These are phyloP conservation scores for Pardosa pseudoannulata DNA, from an alignment of 2,888 invertebrate species.

Conservation along the genomic window DNA sequence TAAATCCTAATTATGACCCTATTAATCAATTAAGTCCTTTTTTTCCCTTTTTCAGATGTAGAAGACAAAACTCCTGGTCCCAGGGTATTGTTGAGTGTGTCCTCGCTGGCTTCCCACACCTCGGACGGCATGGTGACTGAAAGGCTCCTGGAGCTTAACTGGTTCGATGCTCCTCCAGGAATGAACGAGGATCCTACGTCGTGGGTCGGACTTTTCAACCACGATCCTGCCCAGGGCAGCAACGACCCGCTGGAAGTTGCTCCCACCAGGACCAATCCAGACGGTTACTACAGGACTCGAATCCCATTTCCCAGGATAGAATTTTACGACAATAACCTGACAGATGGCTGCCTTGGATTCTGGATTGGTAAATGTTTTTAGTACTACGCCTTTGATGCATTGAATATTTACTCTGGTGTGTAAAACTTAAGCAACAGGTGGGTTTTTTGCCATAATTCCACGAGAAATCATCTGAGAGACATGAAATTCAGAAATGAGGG, in stretches of 20 bases:
- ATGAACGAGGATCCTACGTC: constrained; percentile 74
- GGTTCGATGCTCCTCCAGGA: constrained; percentile 70
- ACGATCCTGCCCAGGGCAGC: constrained; percentile 75
- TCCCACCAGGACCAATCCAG: constrained; percentile 47
- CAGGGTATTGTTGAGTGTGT: constrained; percentile 74
- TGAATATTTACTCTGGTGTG: no score
- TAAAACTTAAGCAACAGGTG: no score
- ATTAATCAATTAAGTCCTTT: no score
- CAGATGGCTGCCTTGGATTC: constrained; percentile 75
- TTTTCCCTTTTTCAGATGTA: constrained; percentile 37
- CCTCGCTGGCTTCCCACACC: constrained; percentile 73
- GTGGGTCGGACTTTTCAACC: constrained; percentile 76
- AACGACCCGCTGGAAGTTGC: constrained; percentile 64
- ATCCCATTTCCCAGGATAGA: constrained; percentile 74
- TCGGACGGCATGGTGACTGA: constrained; percentile 69
- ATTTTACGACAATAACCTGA: constrained; percentile 72
- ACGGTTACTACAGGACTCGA: constrained; percentile 75
- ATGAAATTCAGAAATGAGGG: no score
- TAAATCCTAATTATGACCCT: no score
- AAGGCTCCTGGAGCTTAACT: constrained; percentile 74
- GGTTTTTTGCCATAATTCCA: no score
- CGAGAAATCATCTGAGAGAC: no score
- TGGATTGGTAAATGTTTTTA: constrained; percentile 76
- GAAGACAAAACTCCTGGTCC: constrained; percentile 60
- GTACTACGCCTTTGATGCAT: constrained; percentile 62